Conservation (phyloP, 1,140 invertebrate species). For the Doryteuthis pealeii region DNA sequence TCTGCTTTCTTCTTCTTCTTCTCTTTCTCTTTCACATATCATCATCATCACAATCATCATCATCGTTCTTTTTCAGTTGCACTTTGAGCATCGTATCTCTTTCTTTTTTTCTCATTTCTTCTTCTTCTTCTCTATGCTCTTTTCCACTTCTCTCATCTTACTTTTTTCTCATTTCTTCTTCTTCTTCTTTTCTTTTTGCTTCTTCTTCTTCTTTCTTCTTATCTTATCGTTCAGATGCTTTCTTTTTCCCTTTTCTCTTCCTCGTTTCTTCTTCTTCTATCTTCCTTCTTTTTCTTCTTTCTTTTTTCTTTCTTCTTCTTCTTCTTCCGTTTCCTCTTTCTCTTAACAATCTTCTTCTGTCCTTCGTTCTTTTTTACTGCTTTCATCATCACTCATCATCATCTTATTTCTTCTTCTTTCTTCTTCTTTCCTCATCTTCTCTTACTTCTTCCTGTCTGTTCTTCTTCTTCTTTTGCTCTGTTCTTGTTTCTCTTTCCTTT, state of each 20-base stretch:
- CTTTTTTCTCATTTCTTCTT: neutral
- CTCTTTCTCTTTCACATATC: no score
- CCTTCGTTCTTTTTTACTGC: neutral
- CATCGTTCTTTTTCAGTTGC: no score
- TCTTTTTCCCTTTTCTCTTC: neutral
- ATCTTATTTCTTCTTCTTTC: neutral
- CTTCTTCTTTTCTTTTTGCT: constrained; percentile 2
- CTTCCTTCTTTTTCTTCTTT: neutral
- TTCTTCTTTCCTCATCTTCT: neutral
- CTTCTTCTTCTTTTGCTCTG: no score
- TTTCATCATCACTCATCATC: neutral
- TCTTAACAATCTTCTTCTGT: neutral
- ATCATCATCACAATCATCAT: no score
- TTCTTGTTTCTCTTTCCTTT: no score
- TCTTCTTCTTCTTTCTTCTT: neutral
- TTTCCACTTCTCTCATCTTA: neutral
- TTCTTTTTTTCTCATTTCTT: no score
- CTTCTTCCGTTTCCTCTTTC: neutral
- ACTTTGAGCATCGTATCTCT: no score
- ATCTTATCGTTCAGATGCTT: neutral
- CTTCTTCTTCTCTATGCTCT: neutral
- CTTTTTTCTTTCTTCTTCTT: neutral
- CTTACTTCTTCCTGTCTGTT: no score
- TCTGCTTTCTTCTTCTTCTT: no score
- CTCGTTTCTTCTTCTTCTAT: neutral